Base-by-base conservation (phyloP, 2,797 vertebrate genomes). In the Poecilia velifera region DNA sequence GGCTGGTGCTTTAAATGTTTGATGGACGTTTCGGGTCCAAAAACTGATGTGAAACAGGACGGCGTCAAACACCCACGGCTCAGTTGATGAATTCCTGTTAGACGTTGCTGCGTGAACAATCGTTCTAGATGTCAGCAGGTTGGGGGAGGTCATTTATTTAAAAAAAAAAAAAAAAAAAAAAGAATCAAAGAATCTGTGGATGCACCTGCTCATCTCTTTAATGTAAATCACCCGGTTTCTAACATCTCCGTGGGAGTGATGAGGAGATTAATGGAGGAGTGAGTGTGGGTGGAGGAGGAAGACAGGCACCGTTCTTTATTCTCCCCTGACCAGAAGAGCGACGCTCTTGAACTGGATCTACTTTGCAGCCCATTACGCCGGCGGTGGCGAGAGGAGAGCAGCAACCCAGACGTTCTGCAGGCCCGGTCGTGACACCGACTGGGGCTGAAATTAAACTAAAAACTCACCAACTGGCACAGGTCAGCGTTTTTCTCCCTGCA, bases 311-410 rank as follows among this genome's bases (percentile, higher is more conserved):
- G 77, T 84, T 80, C 25, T 74, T 91, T 80, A 86, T 85, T 59
- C 14, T 14, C 53, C 4, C 59, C 64, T 7, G 16, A 82, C 70
- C 79, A 82, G 51, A 62, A 78, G 59, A 90, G 86, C 83, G 87
- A 88, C 84, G 89, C 88, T 87, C 41, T 43, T 4, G 76, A 90
- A 89, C 86, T 82, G 81, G 88, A 88, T 86, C 83, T 90, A 87
- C 89, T 91, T 91, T 90, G 90, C 90, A 92, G 80, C 77, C 90
- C 93, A 92, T 94, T 94, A 92, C 81, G 70, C 80, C 51, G 31
- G 72, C 70, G 86, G 89, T n/a, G 83, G 80, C 82, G 87, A 81
- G 84, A 25, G 76, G 86, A 76, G 79, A 87, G 73, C 66, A 59
- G 82, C 76, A 66, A 78, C 78, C 71, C 77, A 82, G 83, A 91